phyloP scores from a whole-genome alignment of 2,797 vertebrate genomes.

The Pangasius mekongensis region DNA sequence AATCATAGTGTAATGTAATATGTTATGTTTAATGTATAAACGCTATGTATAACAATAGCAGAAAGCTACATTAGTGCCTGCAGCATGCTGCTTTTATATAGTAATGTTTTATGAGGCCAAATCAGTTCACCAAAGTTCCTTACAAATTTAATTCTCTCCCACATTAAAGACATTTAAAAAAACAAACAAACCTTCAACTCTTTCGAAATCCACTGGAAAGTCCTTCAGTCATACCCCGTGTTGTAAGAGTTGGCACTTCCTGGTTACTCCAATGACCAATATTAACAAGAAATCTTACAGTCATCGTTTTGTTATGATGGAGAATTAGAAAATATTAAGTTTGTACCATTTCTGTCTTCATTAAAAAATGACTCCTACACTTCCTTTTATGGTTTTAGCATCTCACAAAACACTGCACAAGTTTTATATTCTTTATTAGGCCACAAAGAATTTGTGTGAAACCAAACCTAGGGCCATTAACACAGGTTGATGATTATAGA shows the following conservation, averaged over 20 bases:
- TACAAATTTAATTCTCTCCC: not conserved
- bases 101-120: not conserved
- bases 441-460: constrained; percentile 21
- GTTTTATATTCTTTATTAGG: not conserved
- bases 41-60: not conserved
- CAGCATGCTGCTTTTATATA: not conserved
- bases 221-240: not conserved
- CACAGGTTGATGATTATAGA: not conserved
- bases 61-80: not conserved
- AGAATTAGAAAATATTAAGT: not conserved
- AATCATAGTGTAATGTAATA: not conserved
- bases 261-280: not conserved
- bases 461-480: constrained; percentile 12
- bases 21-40: not conserved
- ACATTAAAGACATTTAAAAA: not conserved
- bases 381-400: constrained; percentile 9
- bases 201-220: not conserved
- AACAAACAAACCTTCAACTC: not conserved
- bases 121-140: not conserved
- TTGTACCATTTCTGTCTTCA: not conserved
- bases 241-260: not conserved
- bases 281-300: constrained; percentile 10
- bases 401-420: not conserved
- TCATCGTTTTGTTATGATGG: not conserved
- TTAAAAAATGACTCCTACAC: not conserved